Percentiles rank a stretch among this genome's conserved stretches.
These are phyloP conservation scores for Spinus olivaceus DNA, from an alignment of 2,797 vertebrate genomes.

Conservation along the genomic window DNA sequence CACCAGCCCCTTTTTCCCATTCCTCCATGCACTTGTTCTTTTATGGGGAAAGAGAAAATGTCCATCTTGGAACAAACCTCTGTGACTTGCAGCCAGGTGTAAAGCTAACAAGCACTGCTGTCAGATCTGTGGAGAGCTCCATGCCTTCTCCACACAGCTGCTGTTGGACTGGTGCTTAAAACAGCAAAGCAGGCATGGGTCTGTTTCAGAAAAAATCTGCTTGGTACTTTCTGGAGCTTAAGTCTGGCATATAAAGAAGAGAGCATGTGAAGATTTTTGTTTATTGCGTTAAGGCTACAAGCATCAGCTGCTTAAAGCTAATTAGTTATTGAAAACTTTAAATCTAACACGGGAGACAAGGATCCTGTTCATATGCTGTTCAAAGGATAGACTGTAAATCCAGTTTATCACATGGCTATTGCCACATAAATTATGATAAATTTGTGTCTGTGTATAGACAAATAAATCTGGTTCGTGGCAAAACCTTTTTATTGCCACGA, in stretches of 20 bases:
- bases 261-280: background rate
- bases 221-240: background rate
- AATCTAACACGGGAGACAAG: background rate
- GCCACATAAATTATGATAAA: background rate
- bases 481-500: background rate
- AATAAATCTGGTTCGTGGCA: background rate
- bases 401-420: background rate
- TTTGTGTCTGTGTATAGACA: background rate
- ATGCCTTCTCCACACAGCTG: background rate
- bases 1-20: background rate
- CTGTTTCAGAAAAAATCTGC: background rate
- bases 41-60: background rate
- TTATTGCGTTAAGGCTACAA: background rate
- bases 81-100: background rate
- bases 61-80: background rate
- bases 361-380: background rate
- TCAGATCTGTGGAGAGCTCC: accelerated
- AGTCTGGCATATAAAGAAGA: background rate
- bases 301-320: background rate
- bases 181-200: background rate
- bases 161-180: background rate
- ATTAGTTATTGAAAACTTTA: background rate
- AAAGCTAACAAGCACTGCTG: background rate
- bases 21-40: background rate
- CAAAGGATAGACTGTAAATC: background rate